A percentile compares a stretch with the other conserved stretches of the same genome.
These are phyloP conservation scores for Cossypha dichroa DNA, from an alignment of 2,797 vertebrate species.

Conservation along the genomic window DNA sequence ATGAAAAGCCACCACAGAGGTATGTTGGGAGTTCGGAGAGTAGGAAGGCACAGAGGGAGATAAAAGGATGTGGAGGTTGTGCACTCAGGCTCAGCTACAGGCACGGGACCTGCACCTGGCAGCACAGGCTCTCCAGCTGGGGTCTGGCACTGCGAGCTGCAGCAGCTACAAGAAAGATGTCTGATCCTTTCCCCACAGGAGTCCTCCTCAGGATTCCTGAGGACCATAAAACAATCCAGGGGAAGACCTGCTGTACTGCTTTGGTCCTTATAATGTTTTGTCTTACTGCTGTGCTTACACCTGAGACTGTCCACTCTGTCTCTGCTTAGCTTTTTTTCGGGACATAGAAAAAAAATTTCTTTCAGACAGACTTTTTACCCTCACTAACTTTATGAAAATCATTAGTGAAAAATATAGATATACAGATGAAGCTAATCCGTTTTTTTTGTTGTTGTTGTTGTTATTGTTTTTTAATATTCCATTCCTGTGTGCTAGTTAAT, in stretches of 20 bases:
- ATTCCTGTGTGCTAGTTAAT: not conserved
- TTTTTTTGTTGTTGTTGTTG: not conserved
- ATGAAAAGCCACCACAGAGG: not conserved
- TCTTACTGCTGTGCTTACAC: not conserved
- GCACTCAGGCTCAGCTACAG: not conserved
- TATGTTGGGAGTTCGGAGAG: not conserved
- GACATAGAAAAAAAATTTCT: not conserved
- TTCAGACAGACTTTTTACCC: not conserved
- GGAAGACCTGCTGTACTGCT: not conserved
- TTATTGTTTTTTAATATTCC: not conserved
- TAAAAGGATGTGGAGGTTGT: not conserved
- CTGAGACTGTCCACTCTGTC: not conserved
- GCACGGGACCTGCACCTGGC: not conserved
- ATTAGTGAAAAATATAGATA: not conserved
- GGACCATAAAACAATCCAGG: not conserved
- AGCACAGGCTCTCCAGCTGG: not conserved
- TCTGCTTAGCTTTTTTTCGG: not conserved
- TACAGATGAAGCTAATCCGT: accelerated
- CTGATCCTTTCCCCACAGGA: not conserved
- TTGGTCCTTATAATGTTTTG: not conserved
- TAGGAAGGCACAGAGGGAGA: not conserved
- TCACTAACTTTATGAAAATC: not conserved
- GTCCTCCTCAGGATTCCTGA: not conserved
- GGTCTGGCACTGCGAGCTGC: not conserved
- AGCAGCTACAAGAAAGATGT: not conserved